Conservation (phyloP, 2,888 invertebrate genomes). For the Cheilosia urbana region DNA sequence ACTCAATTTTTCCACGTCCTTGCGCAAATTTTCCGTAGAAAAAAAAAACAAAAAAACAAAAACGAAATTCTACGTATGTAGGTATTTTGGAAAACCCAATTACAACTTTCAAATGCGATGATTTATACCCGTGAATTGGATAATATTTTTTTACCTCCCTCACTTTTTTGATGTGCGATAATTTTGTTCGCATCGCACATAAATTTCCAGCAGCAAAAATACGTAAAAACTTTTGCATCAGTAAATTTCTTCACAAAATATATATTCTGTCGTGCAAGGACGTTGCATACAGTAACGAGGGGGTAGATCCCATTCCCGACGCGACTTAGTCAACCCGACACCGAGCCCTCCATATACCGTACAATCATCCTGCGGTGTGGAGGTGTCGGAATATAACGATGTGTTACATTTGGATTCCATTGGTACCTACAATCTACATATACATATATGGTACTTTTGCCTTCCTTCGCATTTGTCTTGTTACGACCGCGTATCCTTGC, state of each 20-base stretch:
- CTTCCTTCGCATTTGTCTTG: constrained; percentile 46
- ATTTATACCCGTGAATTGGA: constrained; percentile 47
- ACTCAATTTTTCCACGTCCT: constrained; percentile 40
- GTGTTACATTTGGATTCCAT: constrained; percentile 55
- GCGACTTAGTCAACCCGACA: constrained; percentile 47
- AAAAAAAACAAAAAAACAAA: background rate
- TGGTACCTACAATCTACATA: background rate
- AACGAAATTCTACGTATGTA: background rate
- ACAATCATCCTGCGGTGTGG: constrained; percentile 26
- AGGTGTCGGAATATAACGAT: constrained; percentile 53
- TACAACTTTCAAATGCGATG: constrained; percentile 63
- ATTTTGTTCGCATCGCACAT: constrained; percentile 45
- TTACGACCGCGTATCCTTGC: constrained; percentile 36
- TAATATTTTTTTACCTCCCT: constrained; percentile 15
- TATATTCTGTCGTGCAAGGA: constrained; percentile 35
- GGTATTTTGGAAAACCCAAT: constrained; percentile 45
- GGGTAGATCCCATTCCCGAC: background rate
- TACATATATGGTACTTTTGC: background rate
- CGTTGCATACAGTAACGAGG: constrained; percentile 49
- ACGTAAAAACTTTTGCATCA: constrained; percentile 56
- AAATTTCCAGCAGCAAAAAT: constrained; percentile 34
- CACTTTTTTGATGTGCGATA: background rate
- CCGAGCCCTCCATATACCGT: background rate
- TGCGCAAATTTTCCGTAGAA: background rate
- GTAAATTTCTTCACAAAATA: constrained; percentile 59